Evolutionary conservation across 1,140 invertebrate species (phyloP).

Genomic region (Ylistrum balloti): DNA sequence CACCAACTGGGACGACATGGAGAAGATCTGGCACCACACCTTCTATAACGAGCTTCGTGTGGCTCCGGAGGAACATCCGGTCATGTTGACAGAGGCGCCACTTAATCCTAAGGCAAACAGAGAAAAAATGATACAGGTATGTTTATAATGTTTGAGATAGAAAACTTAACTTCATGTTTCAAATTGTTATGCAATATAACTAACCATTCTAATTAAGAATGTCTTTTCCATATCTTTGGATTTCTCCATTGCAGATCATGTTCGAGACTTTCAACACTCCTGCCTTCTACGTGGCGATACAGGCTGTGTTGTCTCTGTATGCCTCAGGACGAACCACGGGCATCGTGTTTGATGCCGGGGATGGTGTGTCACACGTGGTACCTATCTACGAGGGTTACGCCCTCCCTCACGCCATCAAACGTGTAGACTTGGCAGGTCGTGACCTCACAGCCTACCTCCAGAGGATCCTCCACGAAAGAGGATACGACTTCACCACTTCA

Average conservation of each 20-base stretch:
- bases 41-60: constrained; percentile 92
- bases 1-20: constrained; percentile 88
- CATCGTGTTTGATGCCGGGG: constrained; percentile 69
- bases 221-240: no score
- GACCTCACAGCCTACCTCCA: constrained; percentile 98
- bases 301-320: constrained; percentile 76
- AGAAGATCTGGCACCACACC: constrained; percentile 92
- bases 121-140: constrained; percentile 96
- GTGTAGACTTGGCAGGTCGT: constrained; percentile 95
- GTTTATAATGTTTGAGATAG: neutral
- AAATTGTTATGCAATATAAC: neutral
- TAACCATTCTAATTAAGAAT: no score
- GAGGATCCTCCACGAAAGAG: constrained; percentile 97
- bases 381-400: constrained; percentile 93
- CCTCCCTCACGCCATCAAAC: constrained; percentile 90
- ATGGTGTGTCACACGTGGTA: constrained; percentile 90
- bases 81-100: constrained; percentile 83
- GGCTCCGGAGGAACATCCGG: constrained; percentile 94
- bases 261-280: constrained; percentile 90
- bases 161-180: neutral
- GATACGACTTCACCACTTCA: constrained; percentile 96
- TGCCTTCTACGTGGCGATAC: constrained; percentile 95
- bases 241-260: constrained; percentile 82
- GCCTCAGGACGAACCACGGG: constrained; percentile 76
- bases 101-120: constrained; percentile 79